phyloP scores from a whole-genome alignment of 2,888 invertebrate species.

The Priocnemis perturbator region DNA sequence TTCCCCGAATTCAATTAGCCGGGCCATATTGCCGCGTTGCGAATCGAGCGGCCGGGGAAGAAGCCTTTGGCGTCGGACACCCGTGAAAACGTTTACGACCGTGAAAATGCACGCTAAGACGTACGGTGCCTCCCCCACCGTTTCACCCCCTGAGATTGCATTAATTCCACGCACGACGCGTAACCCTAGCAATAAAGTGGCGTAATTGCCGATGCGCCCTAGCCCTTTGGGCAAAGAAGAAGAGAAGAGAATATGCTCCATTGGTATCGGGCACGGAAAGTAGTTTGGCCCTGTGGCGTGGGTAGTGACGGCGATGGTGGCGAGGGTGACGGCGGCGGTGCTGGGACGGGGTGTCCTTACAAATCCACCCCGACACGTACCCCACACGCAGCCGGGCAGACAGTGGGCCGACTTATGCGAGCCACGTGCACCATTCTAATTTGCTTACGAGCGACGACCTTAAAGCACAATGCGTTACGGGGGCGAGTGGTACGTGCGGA shows the following conservation, averaged over 20 bases:
- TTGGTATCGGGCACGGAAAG: slow-evolving; percentile 17
- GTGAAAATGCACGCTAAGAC: slow-evolving; percentile 15
- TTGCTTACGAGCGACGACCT: slow-evolving; percentile 67
- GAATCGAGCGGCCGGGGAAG: slow-evolving; percentile 16
- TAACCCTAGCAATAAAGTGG: slow-evolving; percentile 68
- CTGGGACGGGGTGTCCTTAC: slow-evolving; percentile 53
- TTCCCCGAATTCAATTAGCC: slow-evolving; percentile 50
- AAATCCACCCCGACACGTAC: slow-evolving; percentile 57
- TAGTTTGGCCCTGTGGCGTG: neutral
- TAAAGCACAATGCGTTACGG: slow-evolving; percentile 56
- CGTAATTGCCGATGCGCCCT: slow-evolving; percentile 68
- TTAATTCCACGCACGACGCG: slow-evolving; percentile 66
- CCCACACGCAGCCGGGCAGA: slow-evolving; percentile 53
- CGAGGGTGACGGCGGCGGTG: slow-evolving; percentile 20
- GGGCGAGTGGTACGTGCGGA: slow-evolving; percentile 49
- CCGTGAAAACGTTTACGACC: slow-evolving; percentile 25
- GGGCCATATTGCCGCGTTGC: slow-evolving; percentile 40
- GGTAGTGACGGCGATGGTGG: neutral
- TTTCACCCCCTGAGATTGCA: slow-evolving; percentile 50
- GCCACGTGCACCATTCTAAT: slow-evolving; percentile 71
- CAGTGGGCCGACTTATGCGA: slow-evolving; percentile 65
- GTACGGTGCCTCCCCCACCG: neutral
- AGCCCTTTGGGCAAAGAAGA: slow-evolving; percentile 52
- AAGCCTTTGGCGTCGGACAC: slow-evolving; percentile 2
- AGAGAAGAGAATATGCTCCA: slow-evolving; percentile 33